Base-by-base conservation (phyloP, 1,140 invertebrate species). In the Pseudobourletiella spinata region DNA sequence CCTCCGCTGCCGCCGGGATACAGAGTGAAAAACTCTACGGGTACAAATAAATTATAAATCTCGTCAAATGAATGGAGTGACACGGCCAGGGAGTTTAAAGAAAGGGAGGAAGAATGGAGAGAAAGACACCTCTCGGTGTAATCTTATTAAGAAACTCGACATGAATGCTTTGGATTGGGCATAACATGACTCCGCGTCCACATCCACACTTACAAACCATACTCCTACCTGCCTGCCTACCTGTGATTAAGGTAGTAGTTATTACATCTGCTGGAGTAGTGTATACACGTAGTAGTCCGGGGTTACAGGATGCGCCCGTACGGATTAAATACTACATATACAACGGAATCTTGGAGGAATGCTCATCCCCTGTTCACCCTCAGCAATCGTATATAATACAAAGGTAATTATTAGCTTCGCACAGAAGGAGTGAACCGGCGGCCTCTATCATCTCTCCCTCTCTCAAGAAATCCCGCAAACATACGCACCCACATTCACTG, bases 71-170 rank as follows among this genome's bases (percentile, higher is more conserved):
- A 48, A 48, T 48, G 44, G 44, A 48, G 28, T 51, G 48, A 51
- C 48, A 51, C 48, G 48, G 48, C 48, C 3, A 8, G 44, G 22
- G 44, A 11, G 44, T 4, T 46, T 4, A 20, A 46, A 46, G 44
- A 46, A 46, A 51, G n/a, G 48, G 25, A 24, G 48, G n/a, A 22
- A 51, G 48, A 24, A 51, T 51, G 4, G 14, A 60, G 58, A 50
- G 57, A 46, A 59, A 59, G 57, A 59, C 58, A 52, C 58, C 58
- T 60, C 58, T 51, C n/a, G 58, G 58, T 60, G 58, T 60, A 60
- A 60, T 60, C 58, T 60, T 60, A 60, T 60, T 60, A 60, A 44
- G 58, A 60, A 51, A 50, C 57, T 46, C 58, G 58, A 60, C 58
- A 39, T 60, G 58, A 60, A 52, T 60, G 46, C 32, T 11, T 39